Conservation (phyloP, 2,888 invertebrate species). For the Invenusta paracnida region DNA sequence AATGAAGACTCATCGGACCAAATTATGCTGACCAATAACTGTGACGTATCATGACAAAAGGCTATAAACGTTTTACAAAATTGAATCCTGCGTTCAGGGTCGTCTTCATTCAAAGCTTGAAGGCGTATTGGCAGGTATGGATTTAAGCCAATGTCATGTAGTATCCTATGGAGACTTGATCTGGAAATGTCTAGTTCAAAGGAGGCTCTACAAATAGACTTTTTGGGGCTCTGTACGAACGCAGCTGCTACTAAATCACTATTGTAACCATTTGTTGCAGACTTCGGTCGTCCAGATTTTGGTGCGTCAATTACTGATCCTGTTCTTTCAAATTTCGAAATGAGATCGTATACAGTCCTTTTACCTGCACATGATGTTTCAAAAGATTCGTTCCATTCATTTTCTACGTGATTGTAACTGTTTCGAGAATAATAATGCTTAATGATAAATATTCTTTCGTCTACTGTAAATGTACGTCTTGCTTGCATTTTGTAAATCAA, state of each 20-base stretch:
- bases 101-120: background rate
- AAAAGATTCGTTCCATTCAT: background rate
- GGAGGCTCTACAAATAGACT: background rate
- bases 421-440: background rate
- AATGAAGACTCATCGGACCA: background rate
- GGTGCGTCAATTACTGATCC: background rate
- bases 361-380: background rate
- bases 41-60: background rate
- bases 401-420: background rate
- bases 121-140: too few species aligned
- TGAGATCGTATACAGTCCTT: background rate
- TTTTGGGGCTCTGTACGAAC: background rate
- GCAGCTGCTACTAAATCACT: background rate
- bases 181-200: background rate
- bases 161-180: background rate
- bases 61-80: background rate
- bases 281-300: background rate
- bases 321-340: background rate
- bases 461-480: background rate
- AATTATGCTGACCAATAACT: background rate
- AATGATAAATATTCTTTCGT: background rate
- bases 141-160: too few species aligned
- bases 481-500: background rate
- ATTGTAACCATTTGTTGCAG: background rate
- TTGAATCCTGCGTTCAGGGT: background rate